Base-by-base conservation (phyloP, 1,140 invertebrate species). In the Drosophila azteca region DNA sequence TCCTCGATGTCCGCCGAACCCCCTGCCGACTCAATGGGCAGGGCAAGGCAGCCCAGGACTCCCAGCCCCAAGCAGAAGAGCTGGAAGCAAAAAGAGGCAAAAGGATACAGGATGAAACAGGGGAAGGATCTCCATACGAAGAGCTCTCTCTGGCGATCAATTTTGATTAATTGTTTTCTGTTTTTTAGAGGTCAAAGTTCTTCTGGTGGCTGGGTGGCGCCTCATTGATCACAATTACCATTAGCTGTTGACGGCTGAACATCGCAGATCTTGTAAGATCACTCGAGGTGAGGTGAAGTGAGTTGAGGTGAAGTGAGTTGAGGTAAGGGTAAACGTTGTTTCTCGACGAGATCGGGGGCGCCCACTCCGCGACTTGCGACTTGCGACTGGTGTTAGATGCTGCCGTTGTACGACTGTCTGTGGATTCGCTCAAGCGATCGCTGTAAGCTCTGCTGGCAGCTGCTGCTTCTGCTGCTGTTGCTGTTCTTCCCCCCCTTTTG, bases 351-450 rank as follows among this genome's bases (percentile, higher is more conserved):
- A 54, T 72, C 51, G 50, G 50, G n/a, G n/a, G 54, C 43, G 57
- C 41, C 58, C 70, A 63, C 61, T 82, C 59, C 77, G 74, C 63
- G 59, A 39, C 74, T 57, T 60, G 82, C 82, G 82, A 88, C 82
- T 74, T 60, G 82, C 82, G 82, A 88, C 82, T 74, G 62, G 62
- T 55, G 82, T 88, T 87, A 80, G 77, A 87, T 88, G 83, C 82
- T 87, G 82, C 61, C 83, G 82, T 79, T 87, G 69, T 55, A 68
- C 74, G 82, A 87, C 82, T 87, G 78, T 35, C 62, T 62, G 31
- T 35, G 31, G 15, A 13, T 13, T 13, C 13, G 11, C 35, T 29
- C 69, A 59, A 54, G 39, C 52, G 82, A 88, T 88, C 71, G 75
- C 78, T 88, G 78, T 82, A 87, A 87, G 82, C 83, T 87, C 64